phyloP scores from a whole-genome alignment of 2,888 invertebrate species.

The Melipona bicolor region DNA sequence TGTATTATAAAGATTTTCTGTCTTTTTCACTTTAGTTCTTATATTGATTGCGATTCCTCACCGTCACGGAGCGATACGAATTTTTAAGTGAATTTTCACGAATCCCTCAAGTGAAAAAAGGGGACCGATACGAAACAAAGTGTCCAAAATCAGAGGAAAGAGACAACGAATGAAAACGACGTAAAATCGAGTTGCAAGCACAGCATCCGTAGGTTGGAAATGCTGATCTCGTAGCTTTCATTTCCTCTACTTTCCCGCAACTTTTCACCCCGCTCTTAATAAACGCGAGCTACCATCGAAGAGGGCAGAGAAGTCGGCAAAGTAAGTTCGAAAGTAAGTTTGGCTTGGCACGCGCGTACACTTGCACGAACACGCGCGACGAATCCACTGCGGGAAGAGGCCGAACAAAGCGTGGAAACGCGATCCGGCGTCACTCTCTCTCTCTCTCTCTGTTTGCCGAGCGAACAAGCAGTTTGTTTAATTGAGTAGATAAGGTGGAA shows the following conservation, averaged over 20 bases:
- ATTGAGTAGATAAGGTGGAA: conserved; percentile 76
- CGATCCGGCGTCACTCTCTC: conserved; percentile 32
- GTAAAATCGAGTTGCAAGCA: background rate
- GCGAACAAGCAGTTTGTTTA: conserved; percentile 71
- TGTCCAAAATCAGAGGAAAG: background rate
- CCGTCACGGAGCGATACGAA: background rate
- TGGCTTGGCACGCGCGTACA: conserved; percentile 11
- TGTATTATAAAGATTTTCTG: too few relatives aligned
- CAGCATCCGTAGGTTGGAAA: conserved; percentile 34
- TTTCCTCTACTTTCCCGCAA: conserved; percentile 32
- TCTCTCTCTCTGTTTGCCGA: conserved; percentile 60
- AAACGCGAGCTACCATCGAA: conserved; percentile 44
- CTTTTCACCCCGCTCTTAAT: conserved; percentile 60
- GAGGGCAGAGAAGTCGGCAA: conserved; percentile 47
- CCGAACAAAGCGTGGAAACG: conserved; percentile 37
- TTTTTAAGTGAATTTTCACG: background rate
- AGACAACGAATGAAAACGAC: background rate
- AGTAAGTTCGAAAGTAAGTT: conserved; percentile 75
- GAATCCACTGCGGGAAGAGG: background rate
- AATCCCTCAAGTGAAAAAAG: background rate
- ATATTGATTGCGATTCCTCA: background rate
- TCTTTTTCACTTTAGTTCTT: too few relatives aligned
- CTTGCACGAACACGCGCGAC: background rate
- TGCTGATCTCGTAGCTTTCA: conserved; percentile 47
- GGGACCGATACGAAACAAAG: background rate